Percentiles rank a stretch among this genome's conserved stretches.
These are phyloP conservation scores for Pristis pectinata DNA, from an alignment of 2,797 vertebrate species.

Conservation along the genomic window DNA sequence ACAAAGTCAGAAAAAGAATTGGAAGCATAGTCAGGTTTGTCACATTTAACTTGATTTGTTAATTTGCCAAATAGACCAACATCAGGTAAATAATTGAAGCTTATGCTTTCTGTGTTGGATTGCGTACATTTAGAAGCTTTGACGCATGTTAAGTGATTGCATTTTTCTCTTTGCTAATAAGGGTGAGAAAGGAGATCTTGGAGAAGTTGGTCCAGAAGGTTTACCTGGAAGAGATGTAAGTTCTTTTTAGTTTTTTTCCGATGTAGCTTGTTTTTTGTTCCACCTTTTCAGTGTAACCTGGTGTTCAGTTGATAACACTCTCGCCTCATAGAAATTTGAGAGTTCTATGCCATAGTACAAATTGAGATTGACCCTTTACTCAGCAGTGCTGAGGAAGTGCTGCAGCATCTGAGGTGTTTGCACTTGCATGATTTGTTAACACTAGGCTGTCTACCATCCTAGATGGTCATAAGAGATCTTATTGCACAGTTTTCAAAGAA, in stretches of 20 bases:
- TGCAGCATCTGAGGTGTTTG: too few species aligned
- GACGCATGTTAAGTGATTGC: neutral
- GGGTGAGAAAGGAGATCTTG: conserved; percentile 61
- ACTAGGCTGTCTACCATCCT: too few species aligned
- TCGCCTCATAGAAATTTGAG: neutral
- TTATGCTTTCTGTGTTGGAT: neutral
- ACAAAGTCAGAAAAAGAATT: neutral
- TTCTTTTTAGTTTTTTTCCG: conserved; percentile 4
- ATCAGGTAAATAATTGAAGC: neutral
- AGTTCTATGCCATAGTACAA: neutral
- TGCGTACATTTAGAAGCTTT: neutral
- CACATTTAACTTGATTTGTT: neutral
- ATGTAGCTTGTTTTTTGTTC: conserved; percentile 40
- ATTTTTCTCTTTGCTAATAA: conserved; percentile 42
- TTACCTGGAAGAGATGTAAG: conserved; percentile 57
- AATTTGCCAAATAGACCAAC: neutral
- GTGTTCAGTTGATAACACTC: neutral
- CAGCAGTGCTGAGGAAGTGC: neutral
- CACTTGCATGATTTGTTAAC: neutral
- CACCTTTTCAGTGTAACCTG: neutral
- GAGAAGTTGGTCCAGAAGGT: conserved; percentile 57
- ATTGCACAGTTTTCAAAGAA: neutral
- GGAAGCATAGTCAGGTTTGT: neutral
- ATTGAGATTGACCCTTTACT: neutral
- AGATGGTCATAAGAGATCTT: neutral